Base-by-base conservation (phyloP, 2,113 vertebrate genomes). In the Loxodonta africana region DNA sequence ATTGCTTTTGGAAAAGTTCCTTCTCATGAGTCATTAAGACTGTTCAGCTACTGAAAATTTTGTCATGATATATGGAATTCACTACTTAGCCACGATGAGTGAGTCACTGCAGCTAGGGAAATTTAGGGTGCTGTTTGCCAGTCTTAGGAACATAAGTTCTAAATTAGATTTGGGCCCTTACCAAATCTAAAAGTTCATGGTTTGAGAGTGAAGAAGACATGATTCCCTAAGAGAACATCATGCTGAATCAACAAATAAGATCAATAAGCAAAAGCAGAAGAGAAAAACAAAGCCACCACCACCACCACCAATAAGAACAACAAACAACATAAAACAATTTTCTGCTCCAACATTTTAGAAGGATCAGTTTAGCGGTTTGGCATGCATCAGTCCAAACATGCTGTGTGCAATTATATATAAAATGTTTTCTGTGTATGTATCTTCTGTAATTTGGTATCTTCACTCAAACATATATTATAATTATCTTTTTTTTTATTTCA, bases 1-100 rank as follows among this genome's bases (percentile, higher is more conserved):
- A n/a, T 2, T 74, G 6, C 15, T 5, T 30, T 26, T 85, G 7
- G 1, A n/a, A n/a, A 1, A 7, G 3, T 2, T 18, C 28, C 9
- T 84, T 25, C 2, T 69, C 41, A 11, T 21, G 46, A 1, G 41
- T 67, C 11, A 53, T 0, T 21, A 26, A 86, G 15, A 46, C 11
- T 48, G 11, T 8, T 4, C 1, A 37, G 18, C 1, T n/a, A 33
- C 12, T 86, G 25, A 62, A 77, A 89, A 18, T 67, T 28, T 26
- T 8, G 88, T 17, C 1, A 2, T 30, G 15, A 77, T 20, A 53
- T 2, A 17, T 26, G 1, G 2, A 12, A 4, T 23, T 44, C 33
- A 28, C 20, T n/a, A 8, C 28, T 85, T 48, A 71, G 18, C 63
- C 28, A 20, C n/a, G 2, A 69, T 53, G 46, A 88, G 12, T 28